Evolutionary conservation across 2,797 vertebrate species (phyloP).

Genomic region (Hipposideros larvatus): DNA sequence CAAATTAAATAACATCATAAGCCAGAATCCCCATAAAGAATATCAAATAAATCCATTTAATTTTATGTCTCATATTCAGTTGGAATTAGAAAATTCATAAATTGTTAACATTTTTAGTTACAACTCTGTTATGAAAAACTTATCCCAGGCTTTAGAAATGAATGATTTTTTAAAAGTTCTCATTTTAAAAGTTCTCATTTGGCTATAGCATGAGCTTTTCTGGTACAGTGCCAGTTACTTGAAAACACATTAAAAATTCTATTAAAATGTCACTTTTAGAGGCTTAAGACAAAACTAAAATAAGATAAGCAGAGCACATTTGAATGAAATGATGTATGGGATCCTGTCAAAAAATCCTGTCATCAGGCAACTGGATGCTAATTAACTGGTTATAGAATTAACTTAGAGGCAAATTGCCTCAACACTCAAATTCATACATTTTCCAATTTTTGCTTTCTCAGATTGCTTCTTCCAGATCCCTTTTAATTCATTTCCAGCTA

Average conservation of each 20-base stretch:
- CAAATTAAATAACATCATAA: conserved; percentile 20
- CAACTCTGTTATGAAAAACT: conserved; percentile 13
- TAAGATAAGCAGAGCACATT: not conserved
- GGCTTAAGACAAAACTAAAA: not conserved
- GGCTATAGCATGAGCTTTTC: not conserved
- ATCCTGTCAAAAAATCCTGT: conserved; percentile 11
- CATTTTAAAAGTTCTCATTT: conserved; percentile 45
- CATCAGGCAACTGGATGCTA: conserved; percentile 42
- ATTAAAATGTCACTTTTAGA: conserved; percentile 3
- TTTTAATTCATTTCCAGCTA: conserved; percentile 27
- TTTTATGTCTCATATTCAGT: conserved; percentile 16
- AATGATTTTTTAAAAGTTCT: not conserved
- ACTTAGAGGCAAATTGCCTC: conserved; percentile 4
- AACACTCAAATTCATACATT: not conserved
- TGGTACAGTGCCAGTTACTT: not conserved
- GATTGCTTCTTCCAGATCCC: conserved; percentile 51
- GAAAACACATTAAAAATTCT: not conserved
- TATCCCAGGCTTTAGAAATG: not conserved
- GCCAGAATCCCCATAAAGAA: not conserved
- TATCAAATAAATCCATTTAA: conserved; percentile 5
- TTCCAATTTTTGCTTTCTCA: conserved; percentile 47
- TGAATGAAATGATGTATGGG: not conserved
- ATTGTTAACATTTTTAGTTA: conserved; percentile 38
- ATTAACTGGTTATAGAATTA: conserved; percentile 18
- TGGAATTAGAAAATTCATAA: conserved; percentile 57